Conservation (phyloP, 2,797 vertebrate genomes). For the Malurus splendens region DNA sequence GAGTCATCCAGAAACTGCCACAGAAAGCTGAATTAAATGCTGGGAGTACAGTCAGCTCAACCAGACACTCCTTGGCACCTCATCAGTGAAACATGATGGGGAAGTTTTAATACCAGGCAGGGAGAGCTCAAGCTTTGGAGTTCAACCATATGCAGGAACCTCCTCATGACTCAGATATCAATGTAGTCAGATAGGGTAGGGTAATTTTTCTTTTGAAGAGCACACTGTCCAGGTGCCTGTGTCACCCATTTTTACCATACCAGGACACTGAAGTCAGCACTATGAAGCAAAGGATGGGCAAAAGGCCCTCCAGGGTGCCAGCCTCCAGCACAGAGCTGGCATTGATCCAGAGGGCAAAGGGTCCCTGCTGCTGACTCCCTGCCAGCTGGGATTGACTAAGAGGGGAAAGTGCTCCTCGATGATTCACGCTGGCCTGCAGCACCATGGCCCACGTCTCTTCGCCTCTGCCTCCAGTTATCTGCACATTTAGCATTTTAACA, state of each 20-base stretch:
- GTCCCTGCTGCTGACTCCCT: background rate
- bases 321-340: background rate
- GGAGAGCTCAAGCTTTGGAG: background rate
- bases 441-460: fast-evolving
- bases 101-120: background rate
- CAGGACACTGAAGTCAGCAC: background rate
- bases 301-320: background rate
- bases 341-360: background rate
- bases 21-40: background rate
- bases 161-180: background rate
- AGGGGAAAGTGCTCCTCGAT: background rate
- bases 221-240: background rate
- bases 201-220: background rate
- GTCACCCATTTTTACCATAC: background rate
- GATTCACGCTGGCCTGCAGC: background rate
- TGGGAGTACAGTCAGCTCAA: background rate
- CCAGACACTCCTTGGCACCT: background rate
- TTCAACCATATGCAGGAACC: background rate
- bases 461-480: background rate
- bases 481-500: background rate
- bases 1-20: background rate
- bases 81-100: fast-evolving
- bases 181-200: fast-evolving
- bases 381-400: fast-evolving
- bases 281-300: background rate